A percentile compares a stretch with the other conserved stretches of the same genome.
These are phyloP conservation scores for Polyodon spathula DNA, from an alignment of 2,113 vertebrate species.

Conservation along the genomic window DNA sequence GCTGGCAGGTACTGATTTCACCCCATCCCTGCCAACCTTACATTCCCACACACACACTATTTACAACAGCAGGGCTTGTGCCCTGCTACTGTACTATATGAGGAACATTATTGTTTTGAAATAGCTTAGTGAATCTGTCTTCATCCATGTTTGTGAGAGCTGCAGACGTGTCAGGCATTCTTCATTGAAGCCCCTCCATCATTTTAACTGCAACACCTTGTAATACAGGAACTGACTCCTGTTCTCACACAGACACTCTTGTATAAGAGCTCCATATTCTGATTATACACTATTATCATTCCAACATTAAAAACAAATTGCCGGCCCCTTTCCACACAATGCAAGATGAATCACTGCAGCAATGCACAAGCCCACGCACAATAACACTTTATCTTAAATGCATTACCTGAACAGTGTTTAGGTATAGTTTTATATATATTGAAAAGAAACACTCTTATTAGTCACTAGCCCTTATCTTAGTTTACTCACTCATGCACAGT, in stretches of 20 bases:
- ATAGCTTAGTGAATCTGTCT: neutral
- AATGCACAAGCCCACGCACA: constrained; percentile 45
- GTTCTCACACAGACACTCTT: neutral
- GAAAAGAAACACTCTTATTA: constrained; percentile 36
- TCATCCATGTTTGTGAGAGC: constrained; percentile 1
- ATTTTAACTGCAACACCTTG: constrained; percentile 9
- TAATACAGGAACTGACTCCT: neutral
- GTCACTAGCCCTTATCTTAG: constrained; percentile 13
- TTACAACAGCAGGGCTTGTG: too few relatives aligned
- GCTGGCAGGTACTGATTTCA: too few relatives aligned
- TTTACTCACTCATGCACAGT: neutral
- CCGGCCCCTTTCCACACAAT: constrained; percentile 42
- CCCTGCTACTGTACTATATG: too few relatives aligned
- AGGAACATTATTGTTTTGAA: too few relatives aligned
- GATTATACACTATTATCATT: constrained; percentile 11
- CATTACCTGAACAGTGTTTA: constrained; percentile 41
- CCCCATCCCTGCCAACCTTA: too few relatives aligned
- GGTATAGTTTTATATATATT: constrained; percentile 30
- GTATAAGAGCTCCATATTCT: neutral
- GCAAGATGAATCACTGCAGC: constrained; percentile 28
- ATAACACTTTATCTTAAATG: constrained; percentile 41
- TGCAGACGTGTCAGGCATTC: constrained; percentile 7
- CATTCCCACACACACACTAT: too few relatives aligned
- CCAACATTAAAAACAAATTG: constrained; percentile 43
- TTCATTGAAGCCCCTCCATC: constrained; percentile 3